phyloP scores from a whole-genome alignment of 2,113 vertebrate species.

The Epinephelus fuscoguttatus region DNA sequence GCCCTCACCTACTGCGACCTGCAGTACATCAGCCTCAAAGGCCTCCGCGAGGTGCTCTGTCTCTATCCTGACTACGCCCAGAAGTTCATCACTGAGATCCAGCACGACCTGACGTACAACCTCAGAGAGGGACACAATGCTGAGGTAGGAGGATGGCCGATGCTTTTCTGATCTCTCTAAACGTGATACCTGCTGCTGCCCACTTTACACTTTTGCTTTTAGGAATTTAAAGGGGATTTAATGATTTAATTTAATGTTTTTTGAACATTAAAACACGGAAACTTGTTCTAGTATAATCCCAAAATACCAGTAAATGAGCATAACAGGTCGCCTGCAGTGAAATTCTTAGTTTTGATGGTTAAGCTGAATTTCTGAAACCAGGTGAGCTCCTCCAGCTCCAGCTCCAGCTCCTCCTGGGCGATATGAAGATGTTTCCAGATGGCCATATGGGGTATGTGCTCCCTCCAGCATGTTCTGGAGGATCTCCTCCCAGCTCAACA shows the following conservation, averaged over 20 bases:
- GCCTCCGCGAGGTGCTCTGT: constrained; percentile 86
- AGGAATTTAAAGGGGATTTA: too few relatives aligned
- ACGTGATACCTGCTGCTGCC: not conserved
- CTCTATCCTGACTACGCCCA: constrained; percentile 88
- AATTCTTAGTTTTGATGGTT: too few relatives aligned
- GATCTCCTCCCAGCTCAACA: not conserved
- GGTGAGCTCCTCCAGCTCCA: too few relatives aligned
- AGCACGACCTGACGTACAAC: constrained; percentile 89
- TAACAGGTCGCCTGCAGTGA: too few relatives aligned
- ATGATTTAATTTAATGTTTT: too few relatives aligned
- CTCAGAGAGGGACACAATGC: constrained; percentile 84
- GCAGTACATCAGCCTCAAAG: constrained; percentile 88
- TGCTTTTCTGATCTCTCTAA: not conserved
- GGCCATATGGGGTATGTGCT: constrained; percentile 36
- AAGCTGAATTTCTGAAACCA: too few relatives aligned
- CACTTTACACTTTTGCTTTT: too few relatives aligned
- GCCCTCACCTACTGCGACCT: constrained; percentile 90
- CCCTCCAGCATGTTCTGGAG: not conserved
- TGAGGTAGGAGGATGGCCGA: constrained; percentile 66
- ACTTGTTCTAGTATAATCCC: too few relatives aligned
- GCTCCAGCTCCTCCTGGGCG: not conserved
- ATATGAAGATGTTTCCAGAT: constrained; percentile 9
- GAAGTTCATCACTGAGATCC: constrained; percentile 87
- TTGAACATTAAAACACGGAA: too few relatives aligned
- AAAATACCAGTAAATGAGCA: too few relatives aligned